Conservation (phyloP, 2,113 vertebrate genomes). For the Hemibagrus wyckioides region DNA sequence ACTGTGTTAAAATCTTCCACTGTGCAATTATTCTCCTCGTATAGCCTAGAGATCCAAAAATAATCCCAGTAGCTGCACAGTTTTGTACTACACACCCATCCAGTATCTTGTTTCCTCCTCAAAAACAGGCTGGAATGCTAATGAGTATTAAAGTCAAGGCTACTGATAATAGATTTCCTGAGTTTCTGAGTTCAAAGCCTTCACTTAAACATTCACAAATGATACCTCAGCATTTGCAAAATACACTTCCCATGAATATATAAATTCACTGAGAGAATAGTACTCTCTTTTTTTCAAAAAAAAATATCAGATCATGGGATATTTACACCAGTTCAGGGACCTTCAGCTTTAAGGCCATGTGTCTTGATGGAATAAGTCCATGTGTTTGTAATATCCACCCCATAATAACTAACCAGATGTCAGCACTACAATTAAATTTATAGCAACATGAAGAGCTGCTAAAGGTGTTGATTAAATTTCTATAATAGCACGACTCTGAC, state of each 20-base stretch:
- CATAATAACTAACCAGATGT: neutral
- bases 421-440: neutral
- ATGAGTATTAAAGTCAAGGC: neutral
- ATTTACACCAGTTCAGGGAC: constrained; percentile 42
- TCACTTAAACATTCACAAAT: neutral
- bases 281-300: neutral
- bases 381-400: constrained; percentile 45
- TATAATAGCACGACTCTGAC: neutral
- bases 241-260: neutral
- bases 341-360: constrained; percentile 17
- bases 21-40: constrained; percentile 43
- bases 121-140: constrained; percentile 6
- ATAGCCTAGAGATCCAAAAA: constrained; percentile 28
- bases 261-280: neutral
- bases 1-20: constrained; percentile 27
- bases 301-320: constrained; percentile 11
- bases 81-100: constrained; percentile 28
- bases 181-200: neutral
- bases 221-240: neutral
- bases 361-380: constrained; percentile 37
- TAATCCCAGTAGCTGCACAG: constrained; percentile 27
- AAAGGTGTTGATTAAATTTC: neutral
- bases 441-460: neutral
- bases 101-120: constrained; percentile 20
- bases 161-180: neutral